Conservation (phyloP, 2,888 invertebrate species). For the Tachina lurida region DNA sequence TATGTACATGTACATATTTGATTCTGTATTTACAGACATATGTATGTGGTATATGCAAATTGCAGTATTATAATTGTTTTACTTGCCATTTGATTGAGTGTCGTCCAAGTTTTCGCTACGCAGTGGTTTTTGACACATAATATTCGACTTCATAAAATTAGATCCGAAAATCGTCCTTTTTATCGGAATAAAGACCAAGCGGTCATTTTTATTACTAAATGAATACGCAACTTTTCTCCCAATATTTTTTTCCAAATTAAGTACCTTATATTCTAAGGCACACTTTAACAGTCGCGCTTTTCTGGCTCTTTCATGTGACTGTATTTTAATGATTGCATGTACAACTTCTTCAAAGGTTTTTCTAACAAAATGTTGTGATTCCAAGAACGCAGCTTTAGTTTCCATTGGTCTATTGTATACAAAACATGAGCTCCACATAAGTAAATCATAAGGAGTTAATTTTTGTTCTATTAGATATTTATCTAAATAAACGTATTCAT, state of each 20-base stretch:
- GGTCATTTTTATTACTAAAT: conserved; percentile 78
- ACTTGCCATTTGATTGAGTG: conserved; percentile 6
- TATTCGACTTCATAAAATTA: conserved; percentile 75
- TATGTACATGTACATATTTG: no score
- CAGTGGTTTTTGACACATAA: conserved; percentile 23
- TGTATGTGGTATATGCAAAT: no score
- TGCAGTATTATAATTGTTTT: neutral
- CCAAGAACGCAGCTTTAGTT: conserved; percentile 76
- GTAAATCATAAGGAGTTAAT: conserved; percentile 86
- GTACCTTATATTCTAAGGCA: conserved; percentile 75
- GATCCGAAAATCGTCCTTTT: conserved; percentile 78
- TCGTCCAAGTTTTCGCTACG: neutral
- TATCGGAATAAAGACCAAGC: conserved; percentile 78
- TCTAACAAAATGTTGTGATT: conserved; percentile 72
- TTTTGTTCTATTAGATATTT: conserved; percentile 86
- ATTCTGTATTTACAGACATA: no score
- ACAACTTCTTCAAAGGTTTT: conserved; percentile 74
- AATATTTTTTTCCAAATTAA: conserved; percentile 69
- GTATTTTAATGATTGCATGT: conserved; percentile 81
- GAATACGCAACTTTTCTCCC: conserved; percentile 74
- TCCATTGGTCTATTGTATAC: conserved; percentile 81
- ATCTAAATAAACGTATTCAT: conserved; percentile 87
- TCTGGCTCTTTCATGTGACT: conserved; percentile 83
- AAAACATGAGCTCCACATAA: conserved; percentile 83
- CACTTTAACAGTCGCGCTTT: conserved; percentile 75